Evolutionary conservation across 1,140 invertebrate species (phyloP).

Genomic region (Antheraea pernyi): DNA sequence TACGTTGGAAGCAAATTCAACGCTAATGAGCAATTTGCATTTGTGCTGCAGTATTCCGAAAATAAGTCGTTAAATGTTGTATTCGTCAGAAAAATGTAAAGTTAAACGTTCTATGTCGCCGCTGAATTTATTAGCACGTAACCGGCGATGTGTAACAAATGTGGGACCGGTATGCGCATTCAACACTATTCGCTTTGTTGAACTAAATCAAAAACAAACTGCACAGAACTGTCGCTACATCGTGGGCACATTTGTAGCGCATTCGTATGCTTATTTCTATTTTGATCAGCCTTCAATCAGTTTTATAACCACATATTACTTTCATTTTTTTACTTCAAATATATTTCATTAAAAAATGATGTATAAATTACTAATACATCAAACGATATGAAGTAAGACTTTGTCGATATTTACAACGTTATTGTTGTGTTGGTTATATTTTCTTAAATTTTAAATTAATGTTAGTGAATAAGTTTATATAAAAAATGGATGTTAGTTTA

Average conservation of each 20-base stretch:
- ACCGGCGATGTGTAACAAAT: conserved; percentile 54
- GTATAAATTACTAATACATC: no score
- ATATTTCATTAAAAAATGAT: no score
- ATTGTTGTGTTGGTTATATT: no score
- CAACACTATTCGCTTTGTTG: conserved; percentile 52
- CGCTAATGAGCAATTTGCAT: neutral
- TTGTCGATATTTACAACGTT: no score
- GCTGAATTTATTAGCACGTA: conserved; percentile 41
- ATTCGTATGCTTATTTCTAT: neutral
- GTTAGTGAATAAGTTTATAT: no score
- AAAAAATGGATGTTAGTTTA: no score
- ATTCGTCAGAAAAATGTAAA: neutral
- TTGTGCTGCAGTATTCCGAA: neutral
- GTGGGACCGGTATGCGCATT: conserved; percentile 33
- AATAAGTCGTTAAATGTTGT: neutral
- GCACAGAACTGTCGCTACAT: conserved; percentile 24
- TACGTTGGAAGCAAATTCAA: neutral
- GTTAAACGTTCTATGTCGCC: conserved; percentile 19
- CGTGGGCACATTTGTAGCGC: neutral
- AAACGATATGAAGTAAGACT: no score
- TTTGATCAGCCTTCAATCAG: neutral
- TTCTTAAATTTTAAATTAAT: no score
- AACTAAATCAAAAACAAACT: conserved; percentile 57
- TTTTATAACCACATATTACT: no score
- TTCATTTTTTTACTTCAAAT: no score